Conservation (phyloP, 2,113 vertebrate genomes). For the Plecturocebus donacophilus region DNA sequence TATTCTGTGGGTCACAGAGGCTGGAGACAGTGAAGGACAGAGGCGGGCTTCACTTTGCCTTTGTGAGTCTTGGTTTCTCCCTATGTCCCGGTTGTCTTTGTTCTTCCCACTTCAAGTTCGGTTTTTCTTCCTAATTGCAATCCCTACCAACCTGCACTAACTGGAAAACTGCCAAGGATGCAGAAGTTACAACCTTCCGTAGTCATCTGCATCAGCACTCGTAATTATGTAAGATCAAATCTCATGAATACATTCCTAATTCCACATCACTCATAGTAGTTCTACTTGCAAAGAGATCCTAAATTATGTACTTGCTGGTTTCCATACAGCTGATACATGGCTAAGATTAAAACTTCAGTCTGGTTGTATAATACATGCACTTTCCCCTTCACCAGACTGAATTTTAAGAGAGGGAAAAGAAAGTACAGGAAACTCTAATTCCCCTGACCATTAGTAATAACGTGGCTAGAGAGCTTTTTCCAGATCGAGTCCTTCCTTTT, state of each 20-base stretch:
- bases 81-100: background rate
- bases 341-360: background rate
- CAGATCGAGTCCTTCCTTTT: background rate
- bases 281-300: background rate
- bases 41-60: background rate
- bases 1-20: background rate
- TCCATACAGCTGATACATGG: background rate
- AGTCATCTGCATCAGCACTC: background rate
- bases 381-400: background rate
- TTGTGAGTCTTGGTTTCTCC: background rate
- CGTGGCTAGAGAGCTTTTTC: rapidly evolving
- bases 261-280: background rate
- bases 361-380: background rate
- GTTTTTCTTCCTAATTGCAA: background rate
- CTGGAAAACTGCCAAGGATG: too few species aligned
- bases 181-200: too few species aligned
- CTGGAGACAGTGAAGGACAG: background rate
- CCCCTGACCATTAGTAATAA: background rate
- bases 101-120: background rate
- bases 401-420: background rate
- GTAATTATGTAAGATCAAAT: background rate
- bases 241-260: background rate
- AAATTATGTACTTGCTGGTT: background rate
- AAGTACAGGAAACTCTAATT: background rate
- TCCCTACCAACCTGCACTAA: background rate